phyloP scores from a whole-genome alignment of 2,797 vertebrate genomes.

The Halcyon smyrnensis region DNA sequence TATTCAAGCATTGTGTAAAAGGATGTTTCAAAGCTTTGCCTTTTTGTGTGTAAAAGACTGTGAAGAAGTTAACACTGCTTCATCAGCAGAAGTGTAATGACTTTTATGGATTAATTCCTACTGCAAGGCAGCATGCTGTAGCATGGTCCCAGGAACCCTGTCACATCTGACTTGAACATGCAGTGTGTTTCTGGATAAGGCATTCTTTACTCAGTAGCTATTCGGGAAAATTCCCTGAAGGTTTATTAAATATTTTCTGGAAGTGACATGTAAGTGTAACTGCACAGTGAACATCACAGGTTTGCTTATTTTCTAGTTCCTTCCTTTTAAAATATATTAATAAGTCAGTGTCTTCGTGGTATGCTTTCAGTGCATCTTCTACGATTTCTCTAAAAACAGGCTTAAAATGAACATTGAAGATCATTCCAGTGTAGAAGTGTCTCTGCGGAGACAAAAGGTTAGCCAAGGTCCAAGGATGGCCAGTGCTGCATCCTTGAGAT shows the following conservation, averaged over 20 bases:
- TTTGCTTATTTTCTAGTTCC: background rate
- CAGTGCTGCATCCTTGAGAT: background rate
- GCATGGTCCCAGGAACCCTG: background rate
- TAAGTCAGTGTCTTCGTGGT: background rate
- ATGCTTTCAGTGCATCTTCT: background rate
- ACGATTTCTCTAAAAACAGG: background rate
- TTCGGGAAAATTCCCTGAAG: background rate
- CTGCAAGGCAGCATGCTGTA: background rate
- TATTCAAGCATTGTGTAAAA: background rate
- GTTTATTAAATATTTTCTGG: background rate
- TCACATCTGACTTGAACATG: background rate
- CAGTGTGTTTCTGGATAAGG: background rate
- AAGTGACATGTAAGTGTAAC: background rate
- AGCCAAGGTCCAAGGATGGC: background rate
- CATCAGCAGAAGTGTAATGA: slow-evolving; percentile 8
- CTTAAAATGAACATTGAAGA: background rate
- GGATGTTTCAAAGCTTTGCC: background rate
- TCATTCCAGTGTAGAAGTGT: background rate
- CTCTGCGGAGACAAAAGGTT: background rate
- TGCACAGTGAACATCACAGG: background rate
- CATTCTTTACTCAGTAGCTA: background rate
- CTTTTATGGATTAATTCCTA: slow-evolving; percentile 19
- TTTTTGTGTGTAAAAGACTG: background rate
- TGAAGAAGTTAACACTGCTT: background rate
- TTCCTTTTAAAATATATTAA: background rate